Evolutionary conservation across 2,113 vertebrate genomes (phyloP).

Genomic region (Puffinus mauretanicus): DNA sequence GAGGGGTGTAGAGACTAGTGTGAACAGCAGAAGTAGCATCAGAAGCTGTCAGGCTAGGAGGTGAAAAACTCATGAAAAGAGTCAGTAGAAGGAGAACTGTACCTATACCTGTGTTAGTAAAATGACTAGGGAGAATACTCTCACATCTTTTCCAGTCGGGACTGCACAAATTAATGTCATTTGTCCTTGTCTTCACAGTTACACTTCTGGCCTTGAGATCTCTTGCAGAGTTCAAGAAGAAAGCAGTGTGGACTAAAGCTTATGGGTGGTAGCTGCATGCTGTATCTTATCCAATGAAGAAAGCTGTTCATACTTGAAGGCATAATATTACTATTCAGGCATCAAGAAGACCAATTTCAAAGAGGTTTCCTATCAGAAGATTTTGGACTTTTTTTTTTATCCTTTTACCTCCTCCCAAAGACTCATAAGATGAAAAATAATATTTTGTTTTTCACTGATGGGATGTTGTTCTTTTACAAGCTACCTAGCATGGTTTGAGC

Average conservation of each 20-base stretch:
- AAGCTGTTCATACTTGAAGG: neutral
- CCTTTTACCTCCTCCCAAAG: neutral
- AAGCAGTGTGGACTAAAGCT: slow-evolving; percentile 88
- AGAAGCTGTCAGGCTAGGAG: neutral
- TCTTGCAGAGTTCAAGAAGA: slow-evolving; percentile 89
- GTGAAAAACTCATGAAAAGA: neutral
- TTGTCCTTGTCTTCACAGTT: slow-evolving; percentile 71
- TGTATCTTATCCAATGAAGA: neutral
- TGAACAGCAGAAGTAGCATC: neutral
- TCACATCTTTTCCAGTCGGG: neutral
- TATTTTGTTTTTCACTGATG: neutral
- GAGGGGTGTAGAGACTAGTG: neutral
- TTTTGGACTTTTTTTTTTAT: neutral
- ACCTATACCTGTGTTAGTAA: neutral
- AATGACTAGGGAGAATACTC: neutral
- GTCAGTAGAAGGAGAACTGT: neutral
- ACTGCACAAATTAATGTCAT: neutral
- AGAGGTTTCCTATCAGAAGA: neutral
- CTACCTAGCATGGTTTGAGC: neutral
- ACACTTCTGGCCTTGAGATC: slow-evolving; percentile 81
- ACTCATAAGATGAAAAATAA: neutral
- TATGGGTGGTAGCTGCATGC: slow-evolving; percentile 81
- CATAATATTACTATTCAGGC: neutral
- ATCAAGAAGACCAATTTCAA: neutral
- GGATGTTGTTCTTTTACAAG: neutral